These are phyloP conservation scores for Lethenteron camtschaticum DNA, from an alignment of 2,113 vertebrate genomes.

Conservation along the genomic window DNA sequence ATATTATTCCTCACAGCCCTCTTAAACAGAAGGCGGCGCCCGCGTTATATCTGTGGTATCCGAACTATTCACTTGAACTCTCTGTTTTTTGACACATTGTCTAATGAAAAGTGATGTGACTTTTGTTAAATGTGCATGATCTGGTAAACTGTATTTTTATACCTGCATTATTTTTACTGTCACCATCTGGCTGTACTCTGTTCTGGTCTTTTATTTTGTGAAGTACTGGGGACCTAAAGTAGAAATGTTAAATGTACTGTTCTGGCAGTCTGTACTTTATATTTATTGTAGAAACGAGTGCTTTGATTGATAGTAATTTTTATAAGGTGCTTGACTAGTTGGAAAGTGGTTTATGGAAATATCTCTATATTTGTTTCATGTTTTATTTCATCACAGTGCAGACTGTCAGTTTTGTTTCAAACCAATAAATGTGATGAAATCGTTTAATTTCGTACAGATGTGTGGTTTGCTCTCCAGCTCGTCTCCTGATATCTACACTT, in stretches of 20 bases:
- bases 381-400: constrained; percentile 1
- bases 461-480: no score
- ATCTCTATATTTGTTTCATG: constrained; percentile 1
- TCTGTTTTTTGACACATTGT: neutral
- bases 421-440: constrained; percentile 5
- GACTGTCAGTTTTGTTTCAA: constrained; percentile 4
- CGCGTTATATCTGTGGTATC: no score
- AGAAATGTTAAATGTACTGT: neutral
- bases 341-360: constrained; percentile 6
- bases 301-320: constrained; percentile 6
- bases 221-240: neutral
- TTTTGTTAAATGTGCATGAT: constrained; percentile 1
- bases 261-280: constrained; percentile 4
- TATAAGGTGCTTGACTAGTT: constrained; percentile 1
- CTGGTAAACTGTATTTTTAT: constrained; percentile 5
- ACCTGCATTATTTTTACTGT: constrained; percentile 4
- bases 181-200: neutral
- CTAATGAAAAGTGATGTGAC: neutral
- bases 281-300: constrained; percentile 5
- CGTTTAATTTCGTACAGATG: neutral
- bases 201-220: neutral
- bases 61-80: no score
- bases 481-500: no score
- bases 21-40: no score
- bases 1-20: no score